Conservation (phyloP, 2,888 invertebrate species). For the Yponomeuta evonymella region DNA sequence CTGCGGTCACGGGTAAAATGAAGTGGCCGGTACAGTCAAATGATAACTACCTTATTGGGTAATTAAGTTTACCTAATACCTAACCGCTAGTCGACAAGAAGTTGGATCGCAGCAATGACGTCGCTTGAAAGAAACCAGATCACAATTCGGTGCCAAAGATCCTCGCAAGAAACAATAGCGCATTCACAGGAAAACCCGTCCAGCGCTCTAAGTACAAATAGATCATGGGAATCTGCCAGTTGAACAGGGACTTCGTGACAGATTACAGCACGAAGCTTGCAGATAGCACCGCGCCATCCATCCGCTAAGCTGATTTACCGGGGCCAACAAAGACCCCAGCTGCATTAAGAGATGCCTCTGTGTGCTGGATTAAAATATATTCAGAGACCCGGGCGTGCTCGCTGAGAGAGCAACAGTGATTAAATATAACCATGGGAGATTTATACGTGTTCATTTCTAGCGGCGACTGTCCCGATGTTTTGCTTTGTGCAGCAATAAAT, state of each 20-base stretch:
- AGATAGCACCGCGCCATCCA: slow-evolving; percentile 58
- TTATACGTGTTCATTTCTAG: slow-evolving; percentile 70
- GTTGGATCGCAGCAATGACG: no score
- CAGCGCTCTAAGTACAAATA: neutral
- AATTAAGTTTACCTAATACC: no score
- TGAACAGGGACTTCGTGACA: slow-evolving; percentile 28
- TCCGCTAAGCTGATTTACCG: slow-evolving; percentile 69
- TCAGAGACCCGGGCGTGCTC: slow-evolving; percentile 59
- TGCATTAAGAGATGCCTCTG: slow-evolving; percentile 56
- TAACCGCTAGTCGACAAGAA: no score
- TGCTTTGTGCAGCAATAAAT: slow-evolving; percentile 42
- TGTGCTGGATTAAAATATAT: slow-evolving; percentile 60
- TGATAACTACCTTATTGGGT: no score
- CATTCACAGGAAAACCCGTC: neutral
- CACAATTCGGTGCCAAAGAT: neutral
- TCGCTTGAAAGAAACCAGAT: neutral
- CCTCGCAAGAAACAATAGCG: neutral
- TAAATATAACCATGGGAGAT: slow-evolving; percentile 68
- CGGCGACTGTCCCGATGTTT: neutral
- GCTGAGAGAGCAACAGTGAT: slow-evolving; percentile 55
- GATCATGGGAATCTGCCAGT: slow-evolving; percentile 12
- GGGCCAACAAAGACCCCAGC: slow-evolving; percentile 49
- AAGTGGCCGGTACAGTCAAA: no score
- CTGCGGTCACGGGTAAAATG: no score
- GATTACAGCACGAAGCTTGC: slow-evolving; percentile 49